Conservation (phyloP, 2,888 invertebrate genomes). For the Amphipyra berbera region DNA sequence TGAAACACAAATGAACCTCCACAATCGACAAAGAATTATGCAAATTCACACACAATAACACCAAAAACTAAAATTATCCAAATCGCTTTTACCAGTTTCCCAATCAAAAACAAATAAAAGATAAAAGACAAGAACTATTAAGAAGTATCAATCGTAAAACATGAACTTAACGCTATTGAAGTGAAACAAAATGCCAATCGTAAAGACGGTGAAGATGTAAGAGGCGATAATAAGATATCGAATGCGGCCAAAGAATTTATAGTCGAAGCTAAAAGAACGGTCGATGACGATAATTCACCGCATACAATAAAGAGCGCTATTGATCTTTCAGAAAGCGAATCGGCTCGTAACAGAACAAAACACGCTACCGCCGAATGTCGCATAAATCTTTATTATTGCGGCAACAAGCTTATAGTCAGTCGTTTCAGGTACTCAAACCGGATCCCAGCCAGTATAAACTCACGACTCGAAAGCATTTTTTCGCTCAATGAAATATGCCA, state of each 20-base stretch:
- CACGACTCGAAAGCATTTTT: slow-evolving; percentile 88
- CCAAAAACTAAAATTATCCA: slow-evolving; percentile 23
- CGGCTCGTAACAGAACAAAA: slow-evolving; percentile 88
- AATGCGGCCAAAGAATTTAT: slow-evolving; percentile 79
- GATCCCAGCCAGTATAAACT: slow-evolving; percentile 85
- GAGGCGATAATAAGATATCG: slow-evolving; percentile 84
- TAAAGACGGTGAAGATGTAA: slow-evolving; percentile 79
- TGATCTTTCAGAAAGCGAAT: slow-evolving; percentile 88
- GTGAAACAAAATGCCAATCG: slow-evolving; percentile 70
- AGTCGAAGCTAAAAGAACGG: slow-evolving; percentile 77
- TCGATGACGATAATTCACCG: slow-evolving; percentile 85
- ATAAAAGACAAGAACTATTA: slow-evolving; percentile 52
- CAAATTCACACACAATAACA: slow-evolving; percentile 29
- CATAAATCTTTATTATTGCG: slow-evolving; percentile 90
- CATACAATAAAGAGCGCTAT: slow-evolving; percentile 87
- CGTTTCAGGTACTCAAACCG: slow-evolving; percentile 88
- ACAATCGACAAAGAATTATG: slow-evolving; percentile 33
- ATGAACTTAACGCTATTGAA: slow-evolving; percentile 63
- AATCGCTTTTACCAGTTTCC: slow-evolving; percentile 25
- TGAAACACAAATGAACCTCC: slow-evolving; percentile 10
- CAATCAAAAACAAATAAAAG: slow-evolving; percentile 46
- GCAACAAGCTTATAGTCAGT: slow-evolving; percentile 88
- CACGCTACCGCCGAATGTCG: slow-evolving; percentile 89
- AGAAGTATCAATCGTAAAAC: slow-evolving; percentile 61
- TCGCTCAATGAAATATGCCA: slow-evolving; percentile 89